phyloP scores from a whole-genome alignment of 1,140 invertebrate genomes.

The Dysdera silvatica region DNA sequence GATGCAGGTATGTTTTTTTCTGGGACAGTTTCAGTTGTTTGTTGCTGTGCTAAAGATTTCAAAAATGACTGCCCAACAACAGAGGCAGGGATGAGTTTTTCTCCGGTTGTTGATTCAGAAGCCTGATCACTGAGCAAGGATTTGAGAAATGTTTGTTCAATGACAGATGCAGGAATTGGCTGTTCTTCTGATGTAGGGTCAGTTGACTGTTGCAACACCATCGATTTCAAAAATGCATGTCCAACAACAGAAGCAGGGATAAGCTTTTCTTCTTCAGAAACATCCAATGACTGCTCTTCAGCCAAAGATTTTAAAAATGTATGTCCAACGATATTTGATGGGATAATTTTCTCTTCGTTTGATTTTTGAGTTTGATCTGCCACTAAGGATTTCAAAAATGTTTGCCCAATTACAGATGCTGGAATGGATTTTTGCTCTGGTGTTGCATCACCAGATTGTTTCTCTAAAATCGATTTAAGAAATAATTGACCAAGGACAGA shows the following conservation, averaged over 20 bases:
- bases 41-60: constrained; percentile 13
- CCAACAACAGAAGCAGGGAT: constrained; percentile 16
- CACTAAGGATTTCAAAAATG: not conserved
- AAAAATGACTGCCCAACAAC: constrained; percentile 7
- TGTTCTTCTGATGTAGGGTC: not conserved
- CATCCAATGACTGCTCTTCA: not conserved
- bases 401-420: not conserved
- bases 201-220: not conserved
- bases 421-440: not conserved
- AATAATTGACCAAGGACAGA: constrained; percentile 16
- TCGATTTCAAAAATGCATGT: constrained; percentile 17
- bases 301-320: not conserved
- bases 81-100: not conserved
- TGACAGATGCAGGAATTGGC: not conserved
- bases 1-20: no score
- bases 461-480: constrained; percentile 1
- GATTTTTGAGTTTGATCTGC: no score
- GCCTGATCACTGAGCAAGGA: no score
- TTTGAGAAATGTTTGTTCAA: no score
- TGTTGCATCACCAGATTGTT: not conserved
- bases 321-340: not conserved
- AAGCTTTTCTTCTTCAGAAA: not conserved
- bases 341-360: not conserved
- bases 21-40: no score
- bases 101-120: not conserved